Evolutionary conservation across 2,888 invertebrate genomes (phyloP).

Genomic region (Isoperla grammatica): DNA sequence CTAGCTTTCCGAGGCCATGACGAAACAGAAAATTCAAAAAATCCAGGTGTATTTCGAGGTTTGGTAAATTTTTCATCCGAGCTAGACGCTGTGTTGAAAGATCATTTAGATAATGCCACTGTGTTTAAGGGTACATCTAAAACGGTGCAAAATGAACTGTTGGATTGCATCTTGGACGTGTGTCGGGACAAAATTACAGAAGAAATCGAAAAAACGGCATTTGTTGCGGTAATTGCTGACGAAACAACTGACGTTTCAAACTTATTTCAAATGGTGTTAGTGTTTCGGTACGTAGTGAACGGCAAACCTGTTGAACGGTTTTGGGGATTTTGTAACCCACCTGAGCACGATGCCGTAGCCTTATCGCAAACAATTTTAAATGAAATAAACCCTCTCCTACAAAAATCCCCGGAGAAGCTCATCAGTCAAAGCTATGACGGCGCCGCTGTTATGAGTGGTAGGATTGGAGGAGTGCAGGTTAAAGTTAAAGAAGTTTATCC

Average conservation of each 20-base stretch:
- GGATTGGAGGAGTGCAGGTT: constrained; percentile 34
- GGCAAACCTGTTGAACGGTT: constrained; percentile 35
- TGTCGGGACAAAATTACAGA: constrained; percentile 33
- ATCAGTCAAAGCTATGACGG: constrained; percentile 37
- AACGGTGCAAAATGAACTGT: too few species aligned
- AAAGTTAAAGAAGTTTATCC: constrained; percentile 34
- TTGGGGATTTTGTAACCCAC: constrained; percentile 34
- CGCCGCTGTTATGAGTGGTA: constrained; percentile 34
- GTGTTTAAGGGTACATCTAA: constrained; percentile 38
- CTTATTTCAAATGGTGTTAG: too few species aligned
- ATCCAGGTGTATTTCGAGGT: constrained; percentile 35
- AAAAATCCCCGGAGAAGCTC: constrained; percentile 29
- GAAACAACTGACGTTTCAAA: constrained; percentile 37
- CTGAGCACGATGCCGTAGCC: too few species aligned
- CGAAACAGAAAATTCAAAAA: constrained; percentile 34
- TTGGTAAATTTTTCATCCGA: constrained; percentile 36
- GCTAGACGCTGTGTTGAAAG: constrained; percentile 34
- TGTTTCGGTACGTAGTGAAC: constrained; percentile 35
- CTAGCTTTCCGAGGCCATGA: constrained; percentile 37
- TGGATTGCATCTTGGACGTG: constrained; percentile 37
- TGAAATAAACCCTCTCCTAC: constrained; percentile 21
- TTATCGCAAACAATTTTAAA: constrained; percentile 27
- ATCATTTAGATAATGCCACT: constrained; percentile 34
- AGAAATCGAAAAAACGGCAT: constrained; percentile 33
- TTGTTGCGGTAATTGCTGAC: constrained; percentile 36